phyloP scores from a whole-genome alignment of 2,797 vertebrate species.

The Xiphophorus birchmanni region DNA sequence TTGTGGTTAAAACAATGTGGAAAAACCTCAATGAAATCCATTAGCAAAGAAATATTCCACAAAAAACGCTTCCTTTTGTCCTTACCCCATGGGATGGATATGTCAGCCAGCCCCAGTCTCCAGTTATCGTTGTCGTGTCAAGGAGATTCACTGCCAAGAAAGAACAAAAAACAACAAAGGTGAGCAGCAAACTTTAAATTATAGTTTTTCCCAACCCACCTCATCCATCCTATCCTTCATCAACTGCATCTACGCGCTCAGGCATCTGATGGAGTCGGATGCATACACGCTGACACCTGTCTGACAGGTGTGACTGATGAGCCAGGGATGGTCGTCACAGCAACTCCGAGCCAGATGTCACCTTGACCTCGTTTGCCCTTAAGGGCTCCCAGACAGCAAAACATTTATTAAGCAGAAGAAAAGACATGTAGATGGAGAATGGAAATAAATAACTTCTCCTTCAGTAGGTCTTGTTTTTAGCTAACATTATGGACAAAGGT shows the following conservation, averaged over 20 bases:
- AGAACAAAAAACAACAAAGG: slow-evolving; percentile 33
- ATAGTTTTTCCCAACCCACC: slow-evolving; percentile 11
- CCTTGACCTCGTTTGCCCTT: slow-evolving; percentile 65
- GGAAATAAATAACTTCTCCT: not conserved
- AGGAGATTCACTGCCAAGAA: slow-evolving; percentile 80
- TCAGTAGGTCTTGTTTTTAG: not conserved
- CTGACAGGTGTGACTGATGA: slow-evolving; percentile 77
- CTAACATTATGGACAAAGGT: not conserved
- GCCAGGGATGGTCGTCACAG: slow-evolving; percentile 44
- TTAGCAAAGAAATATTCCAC: not conserved
- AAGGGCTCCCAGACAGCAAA: slow-evolving; percentile 43
- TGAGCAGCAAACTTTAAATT: slow-evolving; percentile 42
- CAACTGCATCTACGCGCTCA: slow-evolving; percentile 26
- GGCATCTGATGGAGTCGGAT: slow-evolving; percentile 24
- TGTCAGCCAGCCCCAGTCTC: slow-evolving; percentile 85
- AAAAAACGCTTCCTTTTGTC: not conserved
- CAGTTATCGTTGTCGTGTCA: slow-evolving; percentile 80
- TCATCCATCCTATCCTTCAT: slow-evolving; percentile 36
- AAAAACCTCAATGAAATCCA: not conserved
- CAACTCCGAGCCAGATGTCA: slow-evolving; percentile 54
- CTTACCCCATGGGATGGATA: slow-evolving; percentile 84
- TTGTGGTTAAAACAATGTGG: not conserved
- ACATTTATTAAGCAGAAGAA: not conserved
- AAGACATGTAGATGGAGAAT: not conserved
- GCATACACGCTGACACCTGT: slow-evolving; percentile 32